Base-by-base conservation (phyloP, 35 echinoderm and acorn worm genomes). In the Ptychodera flava region DNA sequence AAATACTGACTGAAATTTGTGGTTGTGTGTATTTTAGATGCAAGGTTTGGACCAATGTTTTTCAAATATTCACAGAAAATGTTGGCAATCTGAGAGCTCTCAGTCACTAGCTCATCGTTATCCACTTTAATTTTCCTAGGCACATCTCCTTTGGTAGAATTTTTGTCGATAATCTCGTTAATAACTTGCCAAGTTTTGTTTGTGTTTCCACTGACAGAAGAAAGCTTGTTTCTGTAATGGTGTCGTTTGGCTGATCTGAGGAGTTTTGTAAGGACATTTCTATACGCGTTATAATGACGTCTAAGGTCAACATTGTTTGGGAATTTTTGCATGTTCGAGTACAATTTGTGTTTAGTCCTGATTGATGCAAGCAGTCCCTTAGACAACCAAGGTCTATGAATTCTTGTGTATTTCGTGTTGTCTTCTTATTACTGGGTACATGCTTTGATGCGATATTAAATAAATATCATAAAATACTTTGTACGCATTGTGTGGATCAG, bases 131-230 rank as follows among this genome's bases (percentile, higher is more conserved):
- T 64, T 64, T 64, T 64, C 45, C 45, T 64, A 64, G 45, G 45
- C 45, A 22, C 45, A 64, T 64, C 45, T 64, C 45, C 45, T 64
- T 64, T 64, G 45, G 45, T 64, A 64, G 45, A 64, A 64, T 64
- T 64, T 64, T 64, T 64, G 45, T 64, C 22, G 22, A 64, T 64
- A 64, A 64, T 64, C 45, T 64, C 45, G 22, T 64, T 64, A 64
- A 64, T 64, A 64, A 64, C 45, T 64, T 64, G 45, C 45, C 45
- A 64, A 64, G 45, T 64, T 64, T 64, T 64, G 45, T 64, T 64
- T 64, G 45, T 64, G 45, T 64, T 64, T 64, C 45, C 45, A 64
- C 45, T 64, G 45, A 64, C 45, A 64, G 45, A 64, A 64, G 45
- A 64, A 64, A 64, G 45, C 45, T 64, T 64, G 45, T 64, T 64